Evolutionary conservation across 2,888 invertebrate species (phyloP), one percentile per base, ranked within the genome.

Genomic region (Resseliella maxima): DNA sequence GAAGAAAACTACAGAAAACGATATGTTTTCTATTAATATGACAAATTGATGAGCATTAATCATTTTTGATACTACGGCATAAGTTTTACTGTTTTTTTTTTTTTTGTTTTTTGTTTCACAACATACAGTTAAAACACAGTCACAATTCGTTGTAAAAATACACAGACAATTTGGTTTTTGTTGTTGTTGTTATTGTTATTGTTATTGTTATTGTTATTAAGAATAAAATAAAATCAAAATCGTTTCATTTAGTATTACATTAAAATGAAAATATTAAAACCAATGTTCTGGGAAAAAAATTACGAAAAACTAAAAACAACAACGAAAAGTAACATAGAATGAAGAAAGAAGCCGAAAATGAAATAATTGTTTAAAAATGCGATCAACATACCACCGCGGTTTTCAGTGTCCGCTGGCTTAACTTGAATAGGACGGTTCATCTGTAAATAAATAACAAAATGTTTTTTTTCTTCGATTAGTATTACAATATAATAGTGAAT

Each of bases 401-500:
- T 98, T 94, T 99, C 98, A 94, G 96, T 98, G 94, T 99, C 99
- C 93, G 98, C 98, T 93, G 98, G 98, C 94, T 99, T 99, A 94
- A 99, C 98, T 95, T 99, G 98, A 94, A 99, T 98, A 93, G 99
- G 98, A 94, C 99, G 97, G 95, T 98, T 99, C 99, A 99, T 99
- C 99, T 99, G 95, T 85, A 96, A 96, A 89, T 89, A 89, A 91
- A 89, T 90, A 90, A 89, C 88, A 88, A 88, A 87, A 87, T 86
- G 87, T 59, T 59, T 85, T 85, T 45, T 18, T n/a, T n/a, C n/a
- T n/a, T 81, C 27, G 38, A 85, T 85, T 85, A 85, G 85, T 24
- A 41, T 85, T 24, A 3, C 12, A 12, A 3, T 31, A 18, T 81
- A 24, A 3, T 41, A 2, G 31, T 41, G 2, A 8, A 36, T n/a